Evolutionary conservation across 2,888 invertebrate species (phyloP), one percentile per base, ranked within the genome.

Genomic region (Drosophila paucipuncta): DNA sequence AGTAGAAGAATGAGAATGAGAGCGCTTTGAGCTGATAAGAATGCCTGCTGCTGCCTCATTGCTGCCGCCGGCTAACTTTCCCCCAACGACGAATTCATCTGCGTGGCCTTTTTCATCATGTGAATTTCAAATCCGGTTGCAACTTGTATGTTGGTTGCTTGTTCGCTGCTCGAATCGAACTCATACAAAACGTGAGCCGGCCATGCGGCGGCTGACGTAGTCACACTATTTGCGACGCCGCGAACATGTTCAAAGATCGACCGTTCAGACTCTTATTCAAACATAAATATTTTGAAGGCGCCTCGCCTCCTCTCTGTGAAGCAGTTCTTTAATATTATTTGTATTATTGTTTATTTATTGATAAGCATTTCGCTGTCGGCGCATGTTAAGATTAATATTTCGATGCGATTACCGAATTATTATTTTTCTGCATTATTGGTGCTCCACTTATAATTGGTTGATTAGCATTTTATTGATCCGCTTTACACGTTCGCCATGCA

Each of bases 141-240:
- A 77, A 62, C 65, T 43, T 63, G 61, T 59, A 37, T 57, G 58
- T 30, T 63, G 61, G 58, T 55, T 53, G 66, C 5, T 10, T 54
- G 54, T 16, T 54, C 50, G 33, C 47, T 41, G 61, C 63, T 78
- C 53, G 61, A 52, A 60, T 64, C 71, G 59, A 80, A 5, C 80
- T 75, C 78, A 82, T 65, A 78, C 80, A 53, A 68, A 75, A 78
- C 62, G 75, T 78, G 82, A 78, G 78, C 57, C 50, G 68, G 13
- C 43, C 64, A 30, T 41, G 11, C 54, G 37, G 50, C 64, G 66
- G 37, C 53, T 57, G 70, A 65, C 73, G 78, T 65, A 58, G 57
- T 50, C 62, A 37, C 47, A 57, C 47, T 31, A 35, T 68, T 11
- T 63, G 53, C 47, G 9, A 41, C 10, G n/a, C 22, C 59, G 68